Base-by-base conservation (phyloP, 2,888 invertebrate species). In the Pelosia muscerda region DNA sequence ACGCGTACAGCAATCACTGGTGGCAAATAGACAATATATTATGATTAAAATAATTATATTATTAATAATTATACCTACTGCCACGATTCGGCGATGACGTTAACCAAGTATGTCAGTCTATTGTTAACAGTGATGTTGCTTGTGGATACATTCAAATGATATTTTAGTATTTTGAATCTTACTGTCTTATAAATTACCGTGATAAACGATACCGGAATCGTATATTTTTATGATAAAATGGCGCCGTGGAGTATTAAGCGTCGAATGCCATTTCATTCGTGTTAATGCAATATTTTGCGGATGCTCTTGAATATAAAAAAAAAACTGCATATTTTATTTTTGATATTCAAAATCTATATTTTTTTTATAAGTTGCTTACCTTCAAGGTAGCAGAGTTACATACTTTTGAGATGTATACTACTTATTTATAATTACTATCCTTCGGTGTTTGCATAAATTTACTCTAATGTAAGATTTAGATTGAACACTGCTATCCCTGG, bases 331-430 rank as follows among this genome's bases (percentile, higher is more conserved):
- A 87, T 91, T 87, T 94, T 94, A 94, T 94, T 94, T 94, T 94
- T 94, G 94, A 94, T 94, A 94, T 91, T 90, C 90, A 88, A 88
- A 89, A 91, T 85, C 85, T 90, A 90, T 92, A 92, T 92, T 93
- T 93, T 93, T 91, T 91, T 88, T 92, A 92, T 88, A 81, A 83
- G 84, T 88, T 87, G 90, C 90, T 86, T 81, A 84, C 90, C 91
- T 93, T 79, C 84, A 89, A 91, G 93, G 92, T 86, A 89, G 88
- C 88, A 84, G 86, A 84, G 83, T 75, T 88, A 86, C 85, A 80
- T 92, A 91, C 86, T 92, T 93, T 93, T 92, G 90, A 90, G 87
- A 91, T 90, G 84, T 90, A 87, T 90, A 90, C 89, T 55, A 57
- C 19, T 88, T 88, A 83, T 88, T 88, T 89, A 87, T 86, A 49